Percentiles rank a stretch among this genome's conserved stretches.
These are phyloP conservation scores for Enteromius trimaculatus DNA, from an alignment of 2,797 vertebrate genomes.

Conservation along the genomic window DNA sequence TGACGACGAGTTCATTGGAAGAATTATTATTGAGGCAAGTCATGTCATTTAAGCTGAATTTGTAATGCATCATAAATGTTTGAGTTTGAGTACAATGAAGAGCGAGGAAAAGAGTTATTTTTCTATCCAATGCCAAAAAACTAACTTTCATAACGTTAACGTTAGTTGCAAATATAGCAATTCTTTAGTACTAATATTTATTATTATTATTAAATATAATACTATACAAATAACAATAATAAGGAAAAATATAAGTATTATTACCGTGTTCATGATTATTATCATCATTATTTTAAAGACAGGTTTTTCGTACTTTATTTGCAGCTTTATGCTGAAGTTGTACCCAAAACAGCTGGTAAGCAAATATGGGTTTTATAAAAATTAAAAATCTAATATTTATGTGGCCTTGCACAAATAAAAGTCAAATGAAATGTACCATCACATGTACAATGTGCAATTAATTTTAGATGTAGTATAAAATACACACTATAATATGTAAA, in stretches of 20 bases:
- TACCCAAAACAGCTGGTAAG: conserved; percentile 94
- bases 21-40: conserved; percentile 86
- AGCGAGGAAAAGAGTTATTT: not conserved
- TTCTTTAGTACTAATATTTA: not conserved
- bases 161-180: not conserved
- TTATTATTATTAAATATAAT: not conserved
- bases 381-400: not conserved
- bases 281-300: not conserved
- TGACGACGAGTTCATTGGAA: conserved; percentile 84
- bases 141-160: not conserved
- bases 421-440: not conserved
- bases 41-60: not conserved
- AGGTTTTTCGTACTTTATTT: not conserved
- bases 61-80: not conserved
- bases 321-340: conserved; percentile 88
- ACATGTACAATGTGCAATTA: not conserved
- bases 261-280: not conserved
- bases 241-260: not conserved
- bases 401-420: not conserved
- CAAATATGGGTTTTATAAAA: not conserved
- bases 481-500: not conserved
- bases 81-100: not conserved
- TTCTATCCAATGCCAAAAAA: not conserved
- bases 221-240: not conserved
- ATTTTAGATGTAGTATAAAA: not conserved